These are phyloP conservation scores for Endotricha flammealis DNA, from an alignment of 2,888 invertebrate species.

Conservation along the genomic window DNA sequence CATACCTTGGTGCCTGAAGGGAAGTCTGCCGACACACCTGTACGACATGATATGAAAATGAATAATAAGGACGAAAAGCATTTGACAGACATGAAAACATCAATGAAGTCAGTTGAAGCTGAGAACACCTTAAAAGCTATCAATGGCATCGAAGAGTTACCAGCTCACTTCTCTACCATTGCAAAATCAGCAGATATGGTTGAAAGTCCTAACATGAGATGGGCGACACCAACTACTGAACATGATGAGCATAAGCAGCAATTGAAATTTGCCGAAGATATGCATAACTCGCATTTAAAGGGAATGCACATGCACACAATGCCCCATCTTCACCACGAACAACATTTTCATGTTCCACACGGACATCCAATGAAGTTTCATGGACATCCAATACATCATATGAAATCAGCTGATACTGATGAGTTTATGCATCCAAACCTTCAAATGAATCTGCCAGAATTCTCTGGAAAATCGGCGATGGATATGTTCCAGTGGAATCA, in stretches of 20 bases:
- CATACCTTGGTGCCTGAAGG: background rate
- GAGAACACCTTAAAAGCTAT: background rate
- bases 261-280: conserved; percentile 24
- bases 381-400: conserved; percentile 20
- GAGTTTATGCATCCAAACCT: conserved; percentile 30
- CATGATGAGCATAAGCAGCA: conserved; percentile 13
- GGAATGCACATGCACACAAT: conserved; percentile 1
- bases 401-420: conserved; percentile 38
- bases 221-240: background rate
- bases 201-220: conserved; percentile 1
- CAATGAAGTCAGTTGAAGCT: conserved; percentile 3
- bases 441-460: conserved; percentile 40
- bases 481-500: conserved; percentile 42
- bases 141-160: background rate
- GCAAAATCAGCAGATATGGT: conserved; percentile 2
- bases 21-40: background rate
- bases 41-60: background rate
- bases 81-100: background rate
- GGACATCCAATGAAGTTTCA: conserved; percentile 1
- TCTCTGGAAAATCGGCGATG: conserved; percentile 28
- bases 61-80: conserved; percentile 2
- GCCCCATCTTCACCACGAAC: conserved; percentile 2
- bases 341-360: background rate
- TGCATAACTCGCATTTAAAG: conserved; percentile 12
- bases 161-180: background rate